Percentiles rank a stretch among this genome's conserved stretches.
These are phyloP conservation scores for Halotydeus destructor DNA, from an alignment of 1,140 invertebrate species.

Conservation along the genomic window DNA sequence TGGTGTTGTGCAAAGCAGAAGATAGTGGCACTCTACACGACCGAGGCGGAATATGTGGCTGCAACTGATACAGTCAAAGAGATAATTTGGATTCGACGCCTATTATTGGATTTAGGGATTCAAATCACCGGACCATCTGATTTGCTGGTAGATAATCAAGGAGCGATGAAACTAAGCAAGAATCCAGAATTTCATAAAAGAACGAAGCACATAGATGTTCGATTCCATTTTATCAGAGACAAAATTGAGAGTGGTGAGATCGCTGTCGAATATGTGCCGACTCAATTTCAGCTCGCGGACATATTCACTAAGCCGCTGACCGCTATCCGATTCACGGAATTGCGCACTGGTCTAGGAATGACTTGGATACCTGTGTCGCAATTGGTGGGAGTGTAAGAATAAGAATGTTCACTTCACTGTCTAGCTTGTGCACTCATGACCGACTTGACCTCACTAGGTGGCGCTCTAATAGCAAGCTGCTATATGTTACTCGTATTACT, in stretches of 20 bases:
- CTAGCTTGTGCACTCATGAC: too few relatives aligned
- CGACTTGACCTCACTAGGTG: too few relatives aligned
- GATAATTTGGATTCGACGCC: constrained; percentile 7
- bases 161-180: constrained; percentile 17
- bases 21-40: constrained; percentile 10
- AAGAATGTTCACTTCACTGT: too few relatives aligned
- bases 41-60: constrained; percentile 14
- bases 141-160: constrained; percentile 22
- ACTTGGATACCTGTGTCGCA: too few relatives aligned
- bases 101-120: too few relatives aligned
- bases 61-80: constrained; percentile 7
- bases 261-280: neutral
- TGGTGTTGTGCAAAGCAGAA: constrained; percentile 12
- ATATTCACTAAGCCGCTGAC: constrained; percentile 12
- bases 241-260: constrained; percentile 12
- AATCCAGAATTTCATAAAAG: constrained; percentile 15
- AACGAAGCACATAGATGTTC: constrained; percentile 25
- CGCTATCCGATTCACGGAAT: too few relatives aligned
- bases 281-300: constrained; percentile 8
- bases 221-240: constrained; percentile 22
- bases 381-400: too few relatives aligned
- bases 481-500: too few relatives aligned
- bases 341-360: too few relatives aligned
- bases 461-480: too few relatives aligned
- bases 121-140: too few relatives aligned